Percentiles rank a stretch among this genome's conserved stretches.
phyloP scores from a whole-genome alignment of 2,888 invertebrate species.

The Acleris holmiana region DNA sequence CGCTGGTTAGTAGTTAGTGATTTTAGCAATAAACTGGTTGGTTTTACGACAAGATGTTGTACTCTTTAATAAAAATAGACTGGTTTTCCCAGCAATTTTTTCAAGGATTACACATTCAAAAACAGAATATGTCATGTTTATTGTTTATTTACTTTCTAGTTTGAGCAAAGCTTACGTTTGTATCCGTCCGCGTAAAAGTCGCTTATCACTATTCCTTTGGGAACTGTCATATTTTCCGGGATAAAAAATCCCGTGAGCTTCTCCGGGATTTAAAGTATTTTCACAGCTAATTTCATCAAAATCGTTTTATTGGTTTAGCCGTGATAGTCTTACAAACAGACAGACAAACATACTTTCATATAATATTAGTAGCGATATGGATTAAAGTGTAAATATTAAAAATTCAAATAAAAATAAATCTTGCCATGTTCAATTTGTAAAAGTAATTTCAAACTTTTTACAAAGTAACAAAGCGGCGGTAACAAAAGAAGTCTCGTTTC shows the following conservation, averaged over 20 bases:
- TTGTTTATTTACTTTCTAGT: too few relatives aligned
- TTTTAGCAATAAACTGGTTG: too few relatives aligned
- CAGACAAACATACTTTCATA: not conserved
- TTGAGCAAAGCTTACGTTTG: too few relatives aligned
- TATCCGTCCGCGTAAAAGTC: too few relatives aligned
- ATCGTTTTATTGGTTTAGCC: not conserved
- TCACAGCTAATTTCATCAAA: not conserved
- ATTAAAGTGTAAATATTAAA: not conserved
- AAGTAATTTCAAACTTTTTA: slow-evolving; percentile 10
- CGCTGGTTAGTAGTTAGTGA: too few relatives aligned
- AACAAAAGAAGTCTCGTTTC: slow-evolving; percentile 39
- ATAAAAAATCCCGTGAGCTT: not conserved
- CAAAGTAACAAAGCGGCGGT: slow-evolving; percentile 31
- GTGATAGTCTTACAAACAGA: not conserved
- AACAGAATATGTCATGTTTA: not conserved
- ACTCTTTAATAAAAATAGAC: not conserved
- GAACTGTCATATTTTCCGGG: too few relatives aligned
- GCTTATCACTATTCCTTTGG: too few relatives aligned
- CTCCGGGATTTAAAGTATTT: not conserved
- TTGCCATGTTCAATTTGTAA: not conserved
- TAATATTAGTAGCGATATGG: not conserved
- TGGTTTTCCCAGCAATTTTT: not conserved
- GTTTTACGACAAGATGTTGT: too few relatives aligned
- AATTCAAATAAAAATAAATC: not conserved
- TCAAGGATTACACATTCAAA: not conserved